A percentile compares a stretch with the other conserved stretches of the same genome.
These are phyloP conservation scores for Trichechus manatus DNA, from an alignment of 2,113 vertebrate genomes.

Conservation along the genomic window DNA sequence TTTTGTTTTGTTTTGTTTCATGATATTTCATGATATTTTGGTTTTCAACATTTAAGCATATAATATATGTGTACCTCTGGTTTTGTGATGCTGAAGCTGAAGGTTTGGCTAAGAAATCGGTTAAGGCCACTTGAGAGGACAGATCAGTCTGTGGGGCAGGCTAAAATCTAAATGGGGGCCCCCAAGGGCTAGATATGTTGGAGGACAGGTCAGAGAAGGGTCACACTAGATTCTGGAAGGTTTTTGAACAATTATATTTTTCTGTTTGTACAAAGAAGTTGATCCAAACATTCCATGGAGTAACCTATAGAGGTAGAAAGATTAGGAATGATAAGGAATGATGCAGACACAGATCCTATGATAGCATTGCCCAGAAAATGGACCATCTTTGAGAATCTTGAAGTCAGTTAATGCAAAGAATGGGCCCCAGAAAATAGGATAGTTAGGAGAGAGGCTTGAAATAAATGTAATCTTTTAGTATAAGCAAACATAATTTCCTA, in stretches of 20 bases:
- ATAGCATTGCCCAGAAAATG: not conserved
- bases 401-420: not conserved
- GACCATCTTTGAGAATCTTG: not conserved
- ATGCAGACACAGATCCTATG: not conserved
- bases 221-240: not conserved
- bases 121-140: not conserved
- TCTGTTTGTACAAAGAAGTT: not conserved
- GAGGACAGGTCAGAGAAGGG: not conserved
- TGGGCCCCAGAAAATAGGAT: not conserved
- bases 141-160: not conserved
- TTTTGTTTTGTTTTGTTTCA: not conserved
- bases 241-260: constrained; percentile 1
- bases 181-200: not conserved
- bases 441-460: not conserved
- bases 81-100: not conserved
- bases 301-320: not conserved
- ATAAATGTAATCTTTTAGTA: not conserved
- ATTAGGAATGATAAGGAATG: not conserved
- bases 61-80: not conserved
- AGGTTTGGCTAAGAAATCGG: not conserved
- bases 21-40: not conserved
- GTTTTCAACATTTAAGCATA: not conserved
- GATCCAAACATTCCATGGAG: not conserved
- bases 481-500: not conserved
- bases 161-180: not conserved